Conservation (phyloP, 1,140 invertebrate genomes). For the Megalopta genalis region DNA sequence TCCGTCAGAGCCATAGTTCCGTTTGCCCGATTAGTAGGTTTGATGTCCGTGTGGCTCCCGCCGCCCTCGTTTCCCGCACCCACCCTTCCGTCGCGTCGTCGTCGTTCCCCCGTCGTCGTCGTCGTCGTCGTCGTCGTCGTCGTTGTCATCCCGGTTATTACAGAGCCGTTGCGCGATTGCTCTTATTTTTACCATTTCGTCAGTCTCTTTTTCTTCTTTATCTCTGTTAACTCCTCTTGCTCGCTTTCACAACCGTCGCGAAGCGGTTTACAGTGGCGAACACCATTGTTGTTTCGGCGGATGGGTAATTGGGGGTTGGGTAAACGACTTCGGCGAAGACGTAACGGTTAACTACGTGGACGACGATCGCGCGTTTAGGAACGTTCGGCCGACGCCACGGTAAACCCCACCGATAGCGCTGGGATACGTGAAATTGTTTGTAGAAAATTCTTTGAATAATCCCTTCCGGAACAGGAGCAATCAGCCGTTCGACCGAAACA, state of each 20-base stretch:
- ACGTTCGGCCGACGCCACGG: too few relatives aligned
- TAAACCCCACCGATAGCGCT: too few relatives aligned
- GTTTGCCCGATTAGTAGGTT: constrained; percentile 49
- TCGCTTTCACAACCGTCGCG: not conserved
- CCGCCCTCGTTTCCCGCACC: constrained; percentile 30
- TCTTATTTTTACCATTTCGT: not conserved
- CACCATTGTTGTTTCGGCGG: not conserved
- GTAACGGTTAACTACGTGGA: not conserved
- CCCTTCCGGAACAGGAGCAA: too few relatives aligned
- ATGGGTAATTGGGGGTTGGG: not conserved
- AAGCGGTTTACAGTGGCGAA: not conserved
- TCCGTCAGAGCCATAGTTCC: constrained; percentile 33
- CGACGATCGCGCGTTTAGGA: not conserved
- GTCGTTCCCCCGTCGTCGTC: not conserved
- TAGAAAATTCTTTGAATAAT: too few relatives aligned
- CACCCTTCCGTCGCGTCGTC: too few relatives aligned
- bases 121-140: not conserved
- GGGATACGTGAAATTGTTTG: too few relatives aligned
- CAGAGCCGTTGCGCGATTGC: not conserved
- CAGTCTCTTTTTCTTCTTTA: not conserved
- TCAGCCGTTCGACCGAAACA: too few relatives aligned
- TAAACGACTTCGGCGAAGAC: not conserved
- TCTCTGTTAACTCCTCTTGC: not conserved
- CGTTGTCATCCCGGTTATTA: constrained; percentile 9
- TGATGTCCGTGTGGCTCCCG: constrained; percentile 41